Conservation (phyloP, 1,140 invertebrate species). For the Drosophila tristis region DNA sequence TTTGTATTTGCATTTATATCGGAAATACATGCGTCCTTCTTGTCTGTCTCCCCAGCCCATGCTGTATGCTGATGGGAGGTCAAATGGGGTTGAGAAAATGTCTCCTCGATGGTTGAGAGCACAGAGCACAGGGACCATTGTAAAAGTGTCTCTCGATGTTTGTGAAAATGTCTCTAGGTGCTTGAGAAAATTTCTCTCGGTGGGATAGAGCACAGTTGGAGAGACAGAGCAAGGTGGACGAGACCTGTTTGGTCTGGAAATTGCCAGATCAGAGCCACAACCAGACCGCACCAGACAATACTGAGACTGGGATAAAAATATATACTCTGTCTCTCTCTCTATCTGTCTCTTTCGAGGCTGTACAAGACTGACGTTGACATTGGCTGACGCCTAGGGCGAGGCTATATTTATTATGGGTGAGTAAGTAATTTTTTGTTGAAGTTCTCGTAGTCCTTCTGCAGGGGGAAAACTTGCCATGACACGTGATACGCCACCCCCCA, state of each 20-base stretch:
- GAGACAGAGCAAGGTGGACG: slow-evolving; percentile 18
- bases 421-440: background rate
- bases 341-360: background rate
- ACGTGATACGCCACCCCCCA: slow-evolving; percentile 9
- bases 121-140: slow-evolving; percentile 1
- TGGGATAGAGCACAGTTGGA: background rate
- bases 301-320: slow-evolving; percentile 31
- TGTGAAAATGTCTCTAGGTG: too few species aligned
- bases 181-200: background rate
- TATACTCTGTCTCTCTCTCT: background rate
- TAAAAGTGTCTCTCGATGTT: background rate
- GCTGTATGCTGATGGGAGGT: slow-evolving; percentile 13
- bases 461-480: slow-evolving; percentile 1
- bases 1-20: background rate
- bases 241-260: slow-evolving; percentile 41
- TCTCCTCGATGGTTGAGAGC: background rate
- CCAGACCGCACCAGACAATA: slow-evolving; percentile 27
- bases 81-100: slow-evolving; percentile 7
- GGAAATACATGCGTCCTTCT: slow-evolving; percentile 33
- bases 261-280: slow-evolving; percentile 10
- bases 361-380: slow-evolving; percentile 27
- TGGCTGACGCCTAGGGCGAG: slow-evolving; percentile 20
- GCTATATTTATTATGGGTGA: slow-evolving; percentile 5
- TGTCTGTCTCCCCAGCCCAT: too few species aligned
- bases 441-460: background rate